Percentiles rank a stretch among this genome's conserved stretches.
Evolutionary conservation across 2,113 vertebrate genomes (phyloP).

Genomic region (Pelusios castaneus): DNA sequence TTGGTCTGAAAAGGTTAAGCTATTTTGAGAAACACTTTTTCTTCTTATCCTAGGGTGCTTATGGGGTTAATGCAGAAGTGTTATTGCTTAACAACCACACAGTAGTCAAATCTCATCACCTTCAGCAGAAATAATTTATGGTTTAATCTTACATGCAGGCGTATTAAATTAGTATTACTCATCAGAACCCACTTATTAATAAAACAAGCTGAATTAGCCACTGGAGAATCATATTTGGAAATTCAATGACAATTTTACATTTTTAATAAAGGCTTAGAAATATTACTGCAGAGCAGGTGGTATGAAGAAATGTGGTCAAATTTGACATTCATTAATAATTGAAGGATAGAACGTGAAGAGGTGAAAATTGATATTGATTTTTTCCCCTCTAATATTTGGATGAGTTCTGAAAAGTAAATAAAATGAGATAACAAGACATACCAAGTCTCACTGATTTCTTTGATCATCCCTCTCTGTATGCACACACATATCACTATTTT

Average conservation of each 20-base stretch:
- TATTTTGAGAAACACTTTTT: constrained; percentile 14
- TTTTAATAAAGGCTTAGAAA: constrained; percentile 86
- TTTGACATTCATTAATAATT: constrained; percentile 89
- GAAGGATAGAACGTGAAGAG: constrained; percentile 79
- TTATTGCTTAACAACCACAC: constrained; percentile 61
- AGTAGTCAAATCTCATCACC: constrained; percentile 76
- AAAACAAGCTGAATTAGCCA: constrained; percentile 87
- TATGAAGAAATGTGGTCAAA: constrained; percentile 81
- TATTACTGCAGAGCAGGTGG: constrained; percentile 81
- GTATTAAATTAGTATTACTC: constrained; percentile 86
- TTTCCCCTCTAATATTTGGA: constrained; percentile 83
- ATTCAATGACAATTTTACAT: constrained; percentile 88
- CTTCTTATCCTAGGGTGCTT: neutral
- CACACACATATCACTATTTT: constrained; percentile 75
- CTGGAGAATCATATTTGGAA: constrained; percentile 83
- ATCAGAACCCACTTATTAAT: constrained; percentile 85
- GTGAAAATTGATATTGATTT: constrained; percentile 87
- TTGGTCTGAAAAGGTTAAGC: neutral
- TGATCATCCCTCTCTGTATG: constrained; percentile 69
- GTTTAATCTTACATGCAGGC: constrained; percentile 83
- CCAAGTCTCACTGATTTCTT: constrained; percentile 79
- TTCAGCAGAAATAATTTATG: constrained; percentile 86
- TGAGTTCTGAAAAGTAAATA: constrained; percentile 86
- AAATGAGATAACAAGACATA: constrained; percentile 84
- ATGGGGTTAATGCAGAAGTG: constrained; percentile 70